Conservation (phyloP, 1,140 invertebrate genomes). For the Metaphire vulgaris region DNA sequence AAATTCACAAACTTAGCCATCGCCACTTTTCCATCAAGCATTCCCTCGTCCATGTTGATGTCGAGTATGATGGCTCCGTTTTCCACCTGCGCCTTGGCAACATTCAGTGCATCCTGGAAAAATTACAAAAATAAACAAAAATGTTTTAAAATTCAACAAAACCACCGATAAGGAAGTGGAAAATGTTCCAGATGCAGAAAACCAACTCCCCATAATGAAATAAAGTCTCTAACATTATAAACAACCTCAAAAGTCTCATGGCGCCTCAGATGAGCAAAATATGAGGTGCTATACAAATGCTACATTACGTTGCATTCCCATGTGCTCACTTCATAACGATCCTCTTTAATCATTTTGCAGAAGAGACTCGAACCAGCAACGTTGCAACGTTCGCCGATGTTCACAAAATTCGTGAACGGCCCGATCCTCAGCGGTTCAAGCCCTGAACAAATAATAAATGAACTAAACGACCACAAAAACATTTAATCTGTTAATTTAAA, state of each 20-base stretch:
- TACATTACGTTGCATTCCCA: too few species aligned
- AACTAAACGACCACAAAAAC: not conserved
- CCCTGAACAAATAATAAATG: conserved; percentile 34
- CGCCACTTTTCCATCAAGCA: conserved; percentile 58
- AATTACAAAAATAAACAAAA: conserved; percentile 20
- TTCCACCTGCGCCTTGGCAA: conserved; percentile 61
- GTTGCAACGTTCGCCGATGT: conserved; percentile 63
- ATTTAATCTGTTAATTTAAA: not conserved
- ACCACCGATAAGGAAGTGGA: too few species aligned
- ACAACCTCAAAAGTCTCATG: too few species aligned
- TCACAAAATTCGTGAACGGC: conserved; percentile 58
- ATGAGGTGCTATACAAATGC: too few species aligned
- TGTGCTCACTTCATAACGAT: conserved; percentile 59
- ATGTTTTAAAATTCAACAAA: too few species aligned
- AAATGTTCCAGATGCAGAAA: too few species aligned
- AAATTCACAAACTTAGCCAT: conserved; percentile 61
- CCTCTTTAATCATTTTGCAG: conserved; percentile 56
- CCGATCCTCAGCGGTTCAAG: conserved; percentile 57
- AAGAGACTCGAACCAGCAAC: conserved; percentile 60
- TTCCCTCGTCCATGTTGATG: conserved; percentile 64
- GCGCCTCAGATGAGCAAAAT: too few species aligned
- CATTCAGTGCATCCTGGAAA: conserved; percentile 55
- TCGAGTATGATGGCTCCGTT: conserved; percentile 62
- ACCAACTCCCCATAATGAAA: too few species aligned
- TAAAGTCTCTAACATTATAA: too few species aligned